Percentiles rank a stretch among this genome's conserved stretches.
These are phyloP conservation scores for Antheraea assamensis DNA, from an alignment of 2,888 invertebrate species.

Conservation along the genomic window DNA sequence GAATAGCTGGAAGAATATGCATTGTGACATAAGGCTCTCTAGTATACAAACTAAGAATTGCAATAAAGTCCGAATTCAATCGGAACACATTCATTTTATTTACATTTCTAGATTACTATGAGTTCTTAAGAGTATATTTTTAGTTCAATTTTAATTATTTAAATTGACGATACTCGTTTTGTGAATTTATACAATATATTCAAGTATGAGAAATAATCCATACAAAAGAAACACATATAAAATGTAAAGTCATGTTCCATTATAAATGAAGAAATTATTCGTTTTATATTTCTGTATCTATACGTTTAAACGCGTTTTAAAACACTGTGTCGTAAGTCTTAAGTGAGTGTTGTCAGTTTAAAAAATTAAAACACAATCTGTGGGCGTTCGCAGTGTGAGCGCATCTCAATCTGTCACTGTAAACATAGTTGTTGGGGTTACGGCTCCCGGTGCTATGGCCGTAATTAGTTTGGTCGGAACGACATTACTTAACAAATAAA, in stretches of 20 bases:
- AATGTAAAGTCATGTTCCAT: neutral
- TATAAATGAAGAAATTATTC: neutral
- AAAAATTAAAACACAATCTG: constrained; percentile 77
- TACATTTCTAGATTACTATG: no score
- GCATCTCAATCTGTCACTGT: constrained; percentile 68
- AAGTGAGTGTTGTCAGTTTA: constrained; percentile 70
- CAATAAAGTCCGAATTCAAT: no score
- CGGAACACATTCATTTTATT: no score
- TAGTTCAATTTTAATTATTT: no score
- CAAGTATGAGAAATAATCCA: neutral
- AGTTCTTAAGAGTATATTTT: neutral
- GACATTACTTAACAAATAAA: constrained; percentile 16
- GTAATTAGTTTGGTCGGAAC: constrained; percentile 65
- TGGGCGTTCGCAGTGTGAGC: constrained; percentile 45
- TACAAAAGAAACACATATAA: neutral
- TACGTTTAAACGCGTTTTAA: neutral
- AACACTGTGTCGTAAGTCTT: neutral
- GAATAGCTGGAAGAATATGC: no score
- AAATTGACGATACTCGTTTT: no score
- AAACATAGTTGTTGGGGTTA: constrained; percentile 71
- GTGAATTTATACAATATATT: no score
- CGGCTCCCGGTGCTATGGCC: constrained; percentile 53
- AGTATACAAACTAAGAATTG: no score
- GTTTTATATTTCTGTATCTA: neutral
- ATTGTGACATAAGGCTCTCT: no score